These are phyloP conservation scores for Balanococcus diminutus DNA, from an alignment of 2,888 invertebrate genomes.

Conservation along the genomic window DNA sequence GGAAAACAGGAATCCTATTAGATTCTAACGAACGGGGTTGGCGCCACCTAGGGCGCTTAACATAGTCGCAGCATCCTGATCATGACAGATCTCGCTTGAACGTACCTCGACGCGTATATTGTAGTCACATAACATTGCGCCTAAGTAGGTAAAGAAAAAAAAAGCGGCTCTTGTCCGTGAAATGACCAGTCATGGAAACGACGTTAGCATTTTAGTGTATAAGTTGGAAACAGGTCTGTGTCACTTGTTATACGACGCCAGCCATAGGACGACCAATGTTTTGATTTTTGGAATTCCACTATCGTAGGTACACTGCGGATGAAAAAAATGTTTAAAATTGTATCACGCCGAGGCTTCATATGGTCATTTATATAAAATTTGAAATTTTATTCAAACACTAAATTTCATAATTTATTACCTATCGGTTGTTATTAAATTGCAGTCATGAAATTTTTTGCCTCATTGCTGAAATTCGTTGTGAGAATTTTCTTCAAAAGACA, in stretches of 20 bases:
- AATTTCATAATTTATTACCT: too few species aligned
- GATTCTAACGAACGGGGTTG: constrained; percentile 52
- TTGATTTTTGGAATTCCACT: constrained; percentile 44
- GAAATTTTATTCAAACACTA: too few species aligned
- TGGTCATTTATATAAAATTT: too few species aligned
- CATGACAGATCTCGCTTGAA: constrained; percentile 54
- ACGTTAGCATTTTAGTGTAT: constrained; percentile 45
- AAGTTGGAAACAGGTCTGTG: constrained; percentile 42
- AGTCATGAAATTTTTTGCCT: too few species aligned
- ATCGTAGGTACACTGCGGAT: too few species aligned
- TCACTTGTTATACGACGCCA: constrained; percentile 35
- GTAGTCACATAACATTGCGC: constrained; percentile 53
- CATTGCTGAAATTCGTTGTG: too few species aligned
- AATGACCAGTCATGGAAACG: constrained; percentile 44
- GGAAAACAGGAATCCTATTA: constrained; percentile 46
- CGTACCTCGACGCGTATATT: constrained; percentile 45
- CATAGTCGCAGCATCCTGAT: constrained; percentile 51
- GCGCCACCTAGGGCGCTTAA: constrained; percentile 54
- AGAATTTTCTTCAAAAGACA: too few species aligned
- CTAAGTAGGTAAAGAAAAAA: constrained; percentile 46
- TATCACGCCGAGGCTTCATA: too few species aligned
- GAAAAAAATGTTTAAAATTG: too few species aligned
- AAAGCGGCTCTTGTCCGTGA: constrained; percentile 44
- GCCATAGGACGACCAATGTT: constrained; percentile 11
- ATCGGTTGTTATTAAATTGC: too few species aligned